Base-by-base conservation (phyloP, 2,888 invertebrate genomes). In the Pediacus dermestoides region DNA sequence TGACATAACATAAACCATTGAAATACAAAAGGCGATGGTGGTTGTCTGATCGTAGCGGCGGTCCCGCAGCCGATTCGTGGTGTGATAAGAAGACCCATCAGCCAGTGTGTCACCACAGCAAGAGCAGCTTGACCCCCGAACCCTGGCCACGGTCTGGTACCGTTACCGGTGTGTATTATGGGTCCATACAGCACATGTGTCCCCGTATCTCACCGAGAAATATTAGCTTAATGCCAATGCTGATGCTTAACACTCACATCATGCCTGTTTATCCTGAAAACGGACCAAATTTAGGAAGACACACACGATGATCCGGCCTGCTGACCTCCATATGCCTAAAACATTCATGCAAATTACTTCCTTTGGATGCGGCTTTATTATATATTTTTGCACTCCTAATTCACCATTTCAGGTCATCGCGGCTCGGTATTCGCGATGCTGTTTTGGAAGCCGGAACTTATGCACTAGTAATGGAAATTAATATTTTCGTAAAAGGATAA, bases 181-280 rank as follows among this genome's bases (percentile, higher is more conserved):
- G 46, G 34, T 39, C 41, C 42, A 39, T 16, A 36, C 42, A 27
- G 35, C 30, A 35, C 38, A 37, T 16, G 38, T 37, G 41, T 41
- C 39, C 47, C 23, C 43, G 40, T 45, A 44, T 50, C 43, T 50
- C 41, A 41, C 34, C 18, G 39, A 47, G 42, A 50, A 47, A 50
- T 50, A 50, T 45, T 40, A 44, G 44, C 37, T 48, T 48, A 38
- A 40, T 36, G 42, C 37, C 37, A 40, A 34, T 42, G 35, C 45
- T 35, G 36, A 45, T 39, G 36, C 30, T 45, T 39, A 42, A 42
- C 39, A 33, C 34, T 38, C 35, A 37, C 33, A 37, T 39, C 42
- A 38, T 42, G 42, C 30, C 33, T 16, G 13, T 34, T 33, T 42
- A 38, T 42, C 31, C 37, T 30, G 16, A 39, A 39, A 39, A 38